Percentiles rank a stretch among this genome's conserved stretches.
Conservation (phyloP, 2,797 vertebrate genomes). For the Botia almorhae region DNA sequence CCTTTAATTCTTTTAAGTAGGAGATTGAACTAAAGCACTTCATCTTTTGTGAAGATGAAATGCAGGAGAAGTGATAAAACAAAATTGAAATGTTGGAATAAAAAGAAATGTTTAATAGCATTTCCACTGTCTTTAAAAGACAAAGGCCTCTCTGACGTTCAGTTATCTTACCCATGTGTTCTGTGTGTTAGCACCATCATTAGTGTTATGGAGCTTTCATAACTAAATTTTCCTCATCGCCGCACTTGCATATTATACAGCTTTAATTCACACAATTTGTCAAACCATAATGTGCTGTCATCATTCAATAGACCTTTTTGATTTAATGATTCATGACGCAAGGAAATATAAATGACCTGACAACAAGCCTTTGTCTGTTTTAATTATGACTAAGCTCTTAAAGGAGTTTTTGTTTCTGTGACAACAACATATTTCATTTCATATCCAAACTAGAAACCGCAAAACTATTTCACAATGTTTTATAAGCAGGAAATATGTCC, state of each 20-base stretch:
- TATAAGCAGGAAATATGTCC: not conserved
- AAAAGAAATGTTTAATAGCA: not conserved
- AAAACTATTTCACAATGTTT: constrained; percentile 12
- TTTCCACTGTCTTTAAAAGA: constrained; percentile 23
- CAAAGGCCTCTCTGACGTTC: constrained; percentile 9
- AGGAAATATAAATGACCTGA: constrained; percentile 11
- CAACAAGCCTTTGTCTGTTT: constrained; percentile 5
- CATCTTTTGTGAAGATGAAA: constrained; percentile 18
- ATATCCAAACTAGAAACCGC: not conserved
- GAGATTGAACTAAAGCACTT: constrained; percentile 11
- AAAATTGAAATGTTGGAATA: not conserved
- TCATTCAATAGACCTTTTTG: constrained; percentile 18
- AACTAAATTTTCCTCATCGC: constrained; percentile 40
- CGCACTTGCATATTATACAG: constrained; percentile 15
- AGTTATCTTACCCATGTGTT: constrained; percentile 14
- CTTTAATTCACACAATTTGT: constrained; percentile 4
- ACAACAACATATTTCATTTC: not conserved
- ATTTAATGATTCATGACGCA: not conserved
- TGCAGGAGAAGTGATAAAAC: constrained; percentile 11
- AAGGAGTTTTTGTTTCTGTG: not conserved
- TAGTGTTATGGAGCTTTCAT: constrained; percentile 37
- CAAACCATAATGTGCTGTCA: constrained; percentile 30
- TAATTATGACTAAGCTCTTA: not conserved
- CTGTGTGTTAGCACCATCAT: constrained; percentile 33
- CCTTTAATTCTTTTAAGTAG: not conserved